Evolutionary conservation across 2,888 invertebrate species (phyloP).

Genomic region (Polyommatus iphigenia): DNA sequence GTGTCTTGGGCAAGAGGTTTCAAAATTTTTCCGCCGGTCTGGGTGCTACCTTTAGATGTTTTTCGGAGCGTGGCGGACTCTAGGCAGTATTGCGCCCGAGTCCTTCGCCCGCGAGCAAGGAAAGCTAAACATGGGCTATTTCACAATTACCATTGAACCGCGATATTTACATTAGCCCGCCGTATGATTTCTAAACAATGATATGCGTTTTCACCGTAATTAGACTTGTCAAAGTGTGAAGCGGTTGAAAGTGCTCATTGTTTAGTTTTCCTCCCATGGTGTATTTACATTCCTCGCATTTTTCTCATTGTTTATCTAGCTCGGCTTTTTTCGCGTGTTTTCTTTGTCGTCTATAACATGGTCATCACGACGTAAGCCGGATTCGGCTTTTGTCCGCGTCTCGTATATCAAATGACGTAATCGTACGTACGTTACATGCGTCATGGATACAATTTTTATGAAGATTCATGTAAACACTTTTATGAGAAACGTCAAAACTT

Average conservation of each 20-base stretch:
- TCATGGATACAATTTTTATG: constrained; percentile 39
- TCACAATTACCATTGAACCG: constrained; percentile 51
- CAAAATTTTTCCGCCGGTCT: constrained; percentile 76
- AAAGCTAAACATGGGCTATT: constrained; percentile 74
- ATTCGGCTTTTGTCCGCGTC: constrained; percentile 62
- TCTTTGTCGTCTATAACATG: constrained; percentile 47
- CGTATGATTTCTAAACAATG: constrained; percentile 3
- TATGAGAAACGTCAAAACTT: constrained; percentile 39
- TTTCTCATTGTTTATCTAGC: constrained; percentile 7
- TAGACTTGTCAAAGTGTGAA: constrained; percentile 26
- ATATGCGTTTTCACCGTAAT: constrained; percentile 20
- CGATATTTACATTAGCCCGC: constrained; percentile 17
- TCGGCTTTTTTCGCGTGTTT: constrained; percentile 36
- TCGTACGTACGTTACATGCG: constrained; percentile 55
- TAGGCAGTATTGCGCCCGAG: constrained; percentile 75
- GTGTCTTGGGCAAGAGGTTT: constrained; percentile 73
- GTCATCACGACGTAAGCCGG: constrained; percentile 64
- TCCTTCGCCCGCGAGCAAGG: constrained; percentile 73
- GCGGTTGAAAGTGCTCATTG: constrained; percentile 24
- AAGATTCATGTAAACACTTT: constrained; percentile 41
- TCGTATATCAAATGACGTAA: constrained; percentile 61
- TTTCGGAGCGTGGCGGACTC: constrained; percentile 80
- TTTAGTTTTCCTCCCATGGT: neutral
- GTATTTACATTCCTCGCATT: constrained; percentile 6
- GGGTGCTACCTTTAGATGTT: constrained; percentile 74